Base-by-base conservation (phyloP, 2,797 vertebrate species). In the Thripadectes ignobilis region DNA sequence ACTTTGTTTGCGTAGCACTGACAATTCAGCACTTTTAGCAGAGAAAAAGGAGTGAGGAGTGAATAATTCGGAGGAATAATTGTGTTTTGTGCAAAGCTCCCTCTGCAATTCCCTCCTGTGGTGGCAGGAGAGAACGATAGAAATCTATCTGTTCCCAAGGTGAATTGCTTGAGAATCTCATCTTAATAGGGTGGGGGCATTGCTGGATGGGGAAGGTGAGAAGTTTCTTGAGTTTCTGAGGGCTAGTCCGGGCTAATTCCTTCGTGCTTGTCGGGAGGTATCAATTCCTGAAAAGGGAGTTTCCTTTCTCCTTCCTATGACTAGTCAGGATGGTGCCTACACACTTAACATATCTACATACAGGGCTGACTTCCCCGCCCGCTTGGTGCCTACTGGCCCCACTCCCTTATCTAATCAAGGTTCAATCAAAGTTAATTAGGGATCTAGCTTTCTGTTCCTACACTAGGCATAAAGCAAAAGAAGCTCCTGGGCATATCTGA, bases 401-500 rank as follows among this genome's bases (percentile, higher is more conserved):
- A 94, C 92, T 97, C 94, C 94, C 94, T 97, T 95, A 97, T 96
- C 96, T 97, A 97, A 97, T 97, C 96, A 97, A 79, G 90, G 94
- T 96, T 96, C 96, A 96, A 79, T 97, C 96, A 95, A 73, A 97
- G 95, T 96, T 97, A 97, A 97, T 97, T 97, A 97, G 96, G 96
- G 93, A 94, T 97, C 93, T 92, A 93, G 88, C 88, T 94, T 95
- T 95, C 94, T 96, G 93, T 96, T 97, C 96, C 95, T 97, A 49
- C 94, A 91, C 92, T 93, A 97, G 92, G 92, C 48, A 13, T 76
- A 96, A 85, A 96, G 96, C 94, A 96, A 92, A 97, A 97, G 96
- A 93, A 95, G 95, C 96, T 97, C 93, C 96, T 97, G 96, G 96
- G 96, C 96, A 97, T 96, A 97, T 97, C 96, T 95, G 96, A 97